Evolutionary conservation across 2,113 vertebrate genomes (phyloP).

Genomic region (Hippocampus comes): DNA sequence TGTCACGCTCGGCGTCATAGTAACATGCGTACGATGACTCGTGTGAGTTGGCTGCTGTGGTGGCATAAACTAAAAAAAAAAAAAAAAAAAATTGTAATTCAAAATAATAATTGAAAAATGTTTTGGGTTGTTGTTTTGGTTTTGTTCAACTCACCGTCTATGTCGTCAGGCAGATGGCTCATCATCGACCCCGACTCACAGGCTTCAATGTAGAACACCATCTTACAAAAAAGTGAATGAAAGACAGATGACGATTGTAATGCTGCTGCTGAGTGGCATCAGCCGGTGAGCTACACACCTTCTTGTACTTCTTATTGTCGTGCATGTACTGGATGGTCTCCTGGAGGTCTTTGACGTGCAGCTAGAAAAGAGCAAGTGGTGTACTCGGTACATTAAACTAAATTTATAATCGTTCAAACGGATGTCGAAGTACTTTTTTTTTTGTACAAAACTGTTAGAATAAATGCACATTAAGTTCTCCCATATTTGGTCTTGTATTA

Average conservation of each 20-base stretch:
- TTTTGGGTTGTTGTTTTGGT: neutral
- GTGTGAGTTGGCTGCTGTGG: constrained; percentile 83
- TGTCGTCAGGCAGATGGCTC: constrained; percentile 78
- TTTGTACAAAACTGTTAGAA: too few species aligned
- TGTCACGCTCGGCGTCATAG: constrained; percentile 84
- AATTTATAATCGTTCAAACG: too few species aligned
- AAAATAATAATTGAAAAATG: neutral
- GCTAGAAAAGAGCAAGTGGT: constrained; percentile 66
- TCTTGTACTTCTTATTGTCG: constrained; percentile 81
- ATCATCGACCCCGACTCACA: constrained; percentile 99
- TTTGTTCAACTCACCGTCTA: constrained; percentile 79
- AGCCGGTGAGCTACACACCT: constrained; percentile 43
- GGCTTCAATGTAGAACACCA: constrained; percentile 98
- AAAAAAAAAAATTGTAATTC: neutral
- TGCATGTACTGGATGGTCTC: constrained; percentile 85
- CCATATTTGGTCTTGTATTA: too few species aligned
- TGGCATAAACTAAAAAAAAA: constrained; percentile 83
- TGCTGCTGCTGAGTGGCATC: neutral
- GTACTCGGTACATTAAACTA: neutral
- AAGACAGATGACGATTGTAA: neutral
- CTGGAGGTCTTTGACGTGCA: constrained; percentile 81
- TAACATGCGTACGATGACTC: constrained; percentile 97
- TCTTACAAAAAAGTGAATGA: constrained; percentile 61
- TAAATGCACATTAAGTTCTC: too few species aligned
- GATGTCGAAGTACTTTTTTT: neutral